Conservation (phyloP, 2,888 invertebrate species). For the Polyploca ridens region DNA sequence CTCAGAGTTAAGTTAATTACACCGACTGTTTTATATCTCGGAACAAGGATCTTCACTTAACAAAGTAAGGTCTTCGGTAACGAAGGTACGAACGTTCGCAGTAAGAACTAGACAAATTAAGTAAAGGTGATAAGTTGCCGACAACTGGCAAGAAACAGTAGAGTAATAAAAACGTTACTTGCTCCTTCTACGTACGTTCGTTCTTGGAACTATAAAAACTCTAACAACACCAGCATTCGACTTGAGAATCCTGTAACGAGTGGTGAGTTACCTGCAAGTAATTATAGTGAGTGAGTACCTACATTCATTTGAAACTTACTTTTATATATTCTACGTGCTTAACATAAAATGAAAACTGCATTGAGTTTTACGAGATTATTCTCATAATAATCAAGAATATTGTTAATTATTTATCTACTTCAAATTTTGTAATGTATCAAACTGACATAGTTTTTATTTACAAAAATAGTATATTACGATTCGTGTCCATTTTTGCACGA, state of each 20-base stretch:
- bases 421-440: too few species aligned
- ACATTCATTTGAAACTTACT: not conserved
- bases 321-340: not conserved
- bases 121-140: constrained; percentile 47
- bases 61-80: constrained; percentile 29
- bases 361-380: too few species aligned
- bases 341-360: too few species aligned
- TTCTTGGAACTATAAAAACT: not conserved
- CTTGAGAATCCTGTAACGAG: constrained; percentile 1
- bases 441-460: too few species aligned
- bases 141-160: constrained; percentile 33
- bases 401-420: too few species aligned
- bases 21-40: constrained; percentile 9
- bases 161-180: constrained; percentile 33
- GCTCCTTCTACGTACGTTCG: constrained; percentile 12
- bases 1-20: constrained; percentile 8
- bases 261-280: not conserved
- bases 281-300: not conserved
- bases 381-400: too few species aligned
- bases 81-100: constrained; percentile 21
- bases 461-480: too few species aligned
- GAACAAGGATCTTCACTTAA: constrained; percentile 22
- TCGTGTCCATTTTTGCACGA: too few species aligned
- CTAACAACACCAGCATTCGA: constrained; percentile 8
- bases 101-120: constrained; percentile 49